Evolutionary conservation across 2,113 vertebrate species (phyloP).

Genomic region (Pipa parva): DNA sequence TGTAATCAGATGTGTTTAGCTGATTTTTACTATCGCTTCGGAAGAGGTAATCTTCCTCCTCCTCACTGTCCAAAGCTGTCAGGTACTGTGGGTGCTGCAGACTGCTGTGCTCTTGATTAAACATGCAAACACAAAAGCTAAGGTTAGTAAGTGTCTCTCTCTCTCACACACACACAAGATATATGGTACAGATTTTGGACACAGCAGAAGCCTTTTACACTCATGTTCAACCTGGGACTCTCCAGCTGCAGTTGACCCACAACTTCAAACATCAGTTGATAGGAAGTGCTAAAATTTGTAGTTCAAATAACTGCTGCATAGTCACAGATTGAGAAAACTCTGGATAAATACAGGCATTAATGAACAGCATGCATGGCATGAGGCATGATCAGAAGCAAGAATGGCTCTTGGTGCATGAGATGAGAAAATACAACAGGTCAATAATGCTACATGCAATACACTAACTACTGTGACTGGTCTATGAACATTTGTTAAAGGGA

Average conservation of each 20-base stretch:
- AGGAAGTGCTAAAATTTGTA: background rate
- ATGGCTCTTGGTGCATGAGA: too few species aligned
- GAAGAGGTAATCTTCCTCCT: conserved; percentile 28
- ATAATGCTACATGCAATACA: background rate
- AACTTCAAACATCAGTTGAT: too few species aligned
- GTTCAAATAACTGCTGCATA: background rate
- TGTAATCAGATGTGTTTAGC: conserved; percentile 24
- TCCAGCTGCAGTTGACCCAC: too few species aligned
- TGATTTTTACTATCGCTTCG: conserved; percentile 17
- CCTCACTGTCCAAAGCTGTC: conserved; percentile 24
- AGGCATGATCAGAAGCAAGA: background rate
- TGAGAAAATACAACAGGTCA: too few species aligned
- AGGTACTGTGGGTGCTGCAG: conserved; percentile 36
- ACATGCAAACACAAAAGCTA: conserved; percentile 69
- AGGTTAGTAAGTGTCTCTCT: conserved; percentile 32
- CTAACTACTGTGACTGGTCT: too few species aligned
- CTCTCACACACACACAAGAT: background rate
- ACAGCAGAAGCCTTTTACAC: background rate
- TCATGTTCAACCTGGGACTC: background rate
- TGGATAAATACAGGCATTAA: background rate
- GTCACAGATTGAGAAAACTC: background rate
- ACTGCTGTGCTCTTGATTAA: conserved; percentile 56
- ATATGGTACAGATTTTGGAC: background rate
- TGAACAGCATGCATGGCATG: background rate
- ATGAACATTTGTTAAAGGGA: too few species aligned